These are phyloP conservation scores for Callorhinus ursinus DNA, from an alignment of 2,113 vertebrate genomes.

Conservation along the genomic window DNA sequence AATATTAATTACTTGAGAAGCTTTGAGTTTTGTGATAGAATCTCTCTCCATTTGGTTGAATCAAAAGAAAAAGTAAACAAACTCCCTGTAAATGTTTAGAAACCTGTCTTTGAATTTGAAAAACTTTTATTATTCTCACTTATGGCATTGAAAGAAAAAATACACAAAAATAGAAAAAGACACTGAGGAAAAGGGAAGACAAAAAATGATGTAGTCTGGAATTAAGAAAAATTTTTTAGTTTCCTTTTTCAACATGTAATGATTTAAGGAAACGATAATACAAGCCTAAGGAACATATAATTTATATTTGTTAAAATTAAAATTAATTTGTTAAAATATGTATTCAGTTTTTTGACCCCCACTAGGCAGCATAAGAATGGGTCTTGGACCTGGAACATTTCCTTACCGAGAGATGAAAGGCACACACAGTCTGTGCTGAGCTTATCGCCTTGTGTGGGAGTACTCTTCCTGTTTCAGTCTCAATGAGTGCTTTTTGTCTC, in stretches of 20 bases:
- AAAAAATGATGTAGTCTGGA: background rate
- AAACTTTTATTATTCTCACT: background rate
- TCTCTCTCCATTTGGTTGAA: slow-evolving; percentile 50
- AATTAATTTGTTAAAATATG: background rate
- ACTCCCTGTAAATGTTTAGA: background rate
- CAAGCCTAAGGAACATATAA: background rate
- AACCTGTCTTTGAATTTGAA: slow-evolving; percentile 19
- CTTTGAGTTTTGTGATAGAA: slow-evolving; percentile 63
- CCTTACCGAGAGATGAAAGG: background rate
- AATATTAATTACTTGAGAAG: slow-evolving; percentile 26
- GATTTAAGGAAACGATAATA: background rate
- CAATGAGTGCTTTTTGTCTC: background rate
- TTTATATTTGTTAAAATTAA: background rate
- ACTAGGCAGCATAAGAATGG: background rate
- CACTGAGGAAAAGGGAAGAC: background rate
- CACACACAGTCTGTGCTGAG: accelerated
- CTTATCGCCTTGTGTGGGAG: background rate
- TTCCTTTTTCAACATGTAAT: background rate
- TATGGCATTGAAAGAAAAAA: background rate
- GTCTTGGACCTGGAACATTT: background rate
- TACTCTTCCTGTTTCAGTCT: background rate
- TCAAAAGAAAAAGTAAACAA: slow-evolving; percentile 66
- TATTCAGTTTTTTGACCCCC: background rate
- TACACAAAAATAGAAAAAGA: background rate
- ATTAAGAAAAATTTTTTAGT: background rate